phyloP scores from a whole-genome alignment of 2,888 invertebrate species.

The Ditylenchus weischeri region DNA sequence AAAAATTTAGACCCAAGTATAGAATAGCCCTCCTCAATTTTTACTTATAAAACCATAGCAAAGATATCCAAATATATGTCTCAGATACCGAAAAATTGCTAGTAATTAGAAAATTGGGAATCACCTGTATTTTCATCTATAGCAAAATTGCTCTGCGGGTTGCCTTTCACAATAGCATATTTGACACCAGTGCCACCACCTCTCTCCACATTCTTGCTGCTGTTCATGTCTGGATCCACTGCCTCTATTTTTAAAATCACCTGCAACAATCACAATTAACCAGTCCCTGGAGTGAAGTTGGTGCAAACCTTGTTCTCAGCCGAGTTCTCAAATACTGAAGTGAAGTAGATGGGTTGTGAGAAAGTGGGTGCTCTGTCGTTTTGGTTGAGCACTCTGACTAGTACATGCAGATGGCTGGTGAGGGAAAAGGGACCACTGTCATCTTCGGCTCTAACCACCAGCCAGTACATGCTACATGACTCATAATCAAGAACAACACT shows the following conservation, averaged over 20 bases:
- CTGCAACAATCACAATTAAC: slow-evolving; percentile 20
- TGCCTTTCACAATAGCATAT: slow-evolving; percentile 82
- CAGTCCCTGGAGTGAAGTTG: not conserved
- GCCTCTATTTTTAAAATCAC: slow-evolving; percentile 75
- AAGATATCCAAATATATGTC: too few relatives aligned
- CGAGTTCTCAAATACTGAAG: slow-evolving; percentile 76
- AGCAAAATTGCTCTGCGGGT: slow-evolving; percentile 83
- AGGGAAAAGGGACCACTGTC: slow-evolving; percentile 63
- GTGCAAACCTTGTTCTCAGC: slow-evolving; percentile 59
- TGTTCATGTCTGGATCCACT: slow-evolving; percentile 63
- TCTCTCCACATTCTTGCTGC: slow-evolving; percentile 49
- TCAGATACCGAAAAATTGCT: too few relatives aligned
- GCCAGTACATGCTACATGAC: slow-evolving; percentile 81
- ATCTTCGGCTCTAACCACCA: slow-evolving; percentile 88
- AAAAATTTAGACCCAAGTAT: too few relatives aligned
- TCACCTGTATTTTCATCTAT: slow-evolving; percentile 80
- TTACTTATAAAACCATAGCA: too few relatives aligned
- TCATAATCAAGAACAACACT: slow-evolving; percentile 80
- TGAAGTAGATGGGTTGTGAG: slow-evolving; percentile 78
- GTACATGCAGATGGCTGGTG: slow-evolving; percentile 76
- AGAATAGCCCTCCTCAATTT: too few relatives aligned
- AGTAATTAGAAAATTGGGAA: slow-evolving; percentile 32
- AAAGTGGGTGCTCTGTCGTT: slow-evolving; percentile 94
- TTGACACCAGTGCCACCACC: slow-evolving; percentile 21
- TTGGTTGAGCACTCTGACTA: slow-evolving; percentile 72